Percentiles rank a stretch among this genome's conserved stretches.
phyloP scores from a whole-genome alignment of 2,888 invertebrate species.

The Cephalotes varians region DNA sequence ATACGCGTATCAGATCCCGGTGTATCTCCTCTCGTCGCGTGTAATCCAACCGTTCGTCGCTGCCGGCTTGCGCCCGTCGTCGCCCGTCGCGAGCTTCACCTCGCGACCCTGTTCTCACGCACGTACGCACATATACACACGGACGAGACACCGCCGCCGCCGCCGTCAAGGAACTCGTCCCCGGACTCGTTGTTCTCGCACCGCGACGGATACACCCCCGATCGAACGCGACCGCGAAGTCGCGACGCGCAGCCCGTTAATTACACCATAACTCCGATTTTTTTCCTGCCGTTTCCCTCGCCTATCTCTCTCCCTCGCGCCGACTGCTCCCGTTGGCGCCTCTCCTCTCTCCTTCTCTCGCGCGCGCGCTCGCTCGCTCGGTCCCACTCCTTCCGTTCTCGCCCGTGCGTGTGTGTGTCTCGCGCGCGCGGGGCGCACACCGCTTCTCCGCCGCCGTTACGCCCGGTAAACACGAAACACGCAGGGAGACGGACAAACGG shows the following conservation, averaged over 20 bases:
- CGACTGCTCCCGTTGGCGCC: conserved; percentile 32
- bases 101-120: conserved; percentile 75
- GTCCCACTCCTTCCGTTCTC: conserved; percentile 8
- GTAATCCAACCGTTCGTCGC: conserved; percentile 45
- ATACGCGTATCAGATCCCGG: conserved; percentile 1
- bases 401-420: background rate
- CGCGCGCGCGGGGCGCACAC: background rate
- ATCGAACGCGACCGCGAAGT: conserved; percentile 38
- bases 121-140: conserved; percentile 59
- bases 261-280: conserved; percentile 35
- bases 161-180: conserved; percentile 28
- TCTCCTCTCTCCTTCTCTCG: conserved; percentile 46
- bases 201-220: conserved; percentile 46
- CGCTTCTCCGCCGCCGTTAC: conserved; percentile 62
- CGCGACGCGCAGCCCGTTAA: conserved; percentile 17
- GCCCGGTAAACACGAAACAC: conserved; percentile 58
- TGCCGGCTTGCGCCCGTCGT: conserved; percentile 15
- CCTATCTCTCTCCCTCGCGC: conserved; percentile 40
- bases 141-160: conserved; percentile 32
- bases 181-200: conserved; percentile 48
- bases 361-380: conserved; percentile 44
- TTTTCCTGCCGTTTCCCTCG: conserved; percentile 17
- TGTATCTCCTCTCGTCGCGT: conserved; percentile 23
- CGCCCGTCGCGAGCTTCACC: conserved; percentile 64
- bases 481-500: background rate